Base-by-base conservation (phyloP, 2,888 invertebrate species). In the Euproctis similis region DNA sequence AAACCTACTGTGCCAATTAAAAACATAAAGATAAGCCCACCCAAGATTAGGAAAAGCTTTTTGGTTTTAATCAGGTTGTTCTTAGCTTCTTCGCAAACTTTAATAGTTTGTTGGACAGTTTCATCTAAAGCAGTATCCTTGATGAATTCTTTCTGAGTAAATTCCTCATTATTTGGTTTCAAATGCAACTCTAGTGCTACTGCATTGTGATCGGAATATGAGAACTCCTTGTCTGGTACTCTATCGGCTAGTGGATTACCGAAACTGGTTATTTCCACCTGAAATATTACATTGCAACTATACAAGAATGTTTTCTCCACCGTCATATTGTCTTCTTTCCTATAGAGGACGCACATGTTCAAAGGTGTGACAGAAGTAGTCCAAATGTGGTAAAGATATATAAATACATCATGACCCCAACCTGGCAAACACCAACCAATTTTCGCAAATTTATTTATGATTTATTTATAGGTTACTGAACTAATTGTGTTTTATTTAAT, bases 161-260 rank as follows among this genome's bases (percentile, higher is more conserved):
- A 24, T 30, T 56, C 61, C 10, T 36, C 35, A 4, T 46, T 45
- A 1, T 42, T 37, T 8, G 47, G 46, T 30, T 44, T 63, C 1
- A 80, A 24, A 14, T 46, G 48, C 5, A 88, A 31, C 44, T 78
- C 87, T 4, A 92, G 87, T 36, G 87, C 73, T 4, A 96, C 90
- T 8, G 94, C 96, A 73, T 96, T 96, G 66, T 96, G 96, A 68
- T 97, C 96, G 0, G 96, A 96, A 71, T 90, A 96, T 51, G 95
- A 95, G 53, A 90, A 93, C 28, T 81, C 61, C 41, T 87, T 75
- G 11, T 87, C 88, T 0, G 94, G 92, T 18, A 96, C 90, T 51
- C 90, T 85, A 28, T 89, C 85, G 42, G 92, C 89, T 39, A 95
- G 85, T 1, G 95, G 94, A 39, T 92, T 87, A 6, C 84, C 77